These are phyloP conservation scores for Cryptocephalus moraei DNA, from an alignment of 2,888 invertebrate genomes.

Conservation along the genomic window DNA sequence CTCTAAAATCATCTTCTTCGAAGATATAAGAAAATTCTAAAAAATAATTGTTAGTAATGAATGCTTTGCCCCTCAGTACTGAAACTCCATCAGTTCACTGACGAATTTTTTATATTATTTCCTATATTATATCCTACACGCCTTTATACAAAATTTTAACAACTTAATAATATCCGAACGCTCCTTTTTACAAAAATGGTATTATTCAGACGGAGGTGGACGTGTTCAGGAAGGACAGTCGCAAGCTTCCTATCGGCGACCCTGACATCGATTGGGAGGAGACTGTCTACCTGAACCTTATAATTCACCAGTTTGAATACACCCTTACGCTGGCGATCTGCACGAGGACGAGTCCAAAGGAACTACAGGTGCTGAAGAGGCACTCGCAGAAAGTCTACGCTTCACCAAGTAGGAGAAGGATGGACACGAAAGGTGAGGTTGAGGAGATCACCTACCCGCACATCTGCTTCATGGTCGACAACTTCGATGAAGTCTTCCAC, in stretches of 20 bases:
- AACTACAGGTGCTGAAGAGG: constrained; percentile 88
- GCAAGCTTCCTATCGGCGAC: constrained; percentile 92
- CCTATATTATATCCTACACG: too few species aligned
- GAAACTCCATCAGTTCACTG: too few species aligned
- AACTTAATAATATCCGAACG: too few species aligned
- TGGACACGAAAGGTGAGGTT: constrained; percentile 96
- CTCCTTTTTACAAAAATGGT: neutral
- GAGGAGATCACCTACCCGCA: constrained; percentile 99
- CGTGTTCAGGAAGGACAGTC: constrained; percentile 94
- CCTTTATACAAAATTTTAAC: too few species aligned
- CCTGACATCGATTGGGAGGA: constrained; percentile 98
- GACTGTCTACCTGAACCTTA: constrained; percentile 94
- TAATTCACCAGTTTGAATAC: constrained; percentile 98
- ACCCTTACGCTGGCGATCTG: constrained; percentile 95
- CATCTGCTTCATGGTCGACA: constrained; percentile 98
- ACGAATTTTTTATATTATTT: too few species aligned
- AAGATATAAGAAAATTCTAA: too few species aligned
- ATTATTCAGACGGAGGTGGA: constrained; percentile 78
- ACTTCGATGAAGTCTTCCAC: constrained; percentile 97
- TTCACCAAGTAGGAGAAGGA: constrained; percentile 90
- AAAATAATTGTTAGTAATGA: too few species aligned
- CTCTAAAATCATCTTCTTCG: too few species aligned
- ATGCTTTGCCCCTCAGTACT: too few species aligned
- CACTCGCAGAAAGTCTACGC: constrained; percentile 92
- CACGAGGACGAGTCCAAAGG: constrained; percentile 93